These are phyloP conservation scores for Zele albiditarsus DNA, from an alignment of 2,888 invertebrate genomes.

Conservation along the genomic window DNA sequence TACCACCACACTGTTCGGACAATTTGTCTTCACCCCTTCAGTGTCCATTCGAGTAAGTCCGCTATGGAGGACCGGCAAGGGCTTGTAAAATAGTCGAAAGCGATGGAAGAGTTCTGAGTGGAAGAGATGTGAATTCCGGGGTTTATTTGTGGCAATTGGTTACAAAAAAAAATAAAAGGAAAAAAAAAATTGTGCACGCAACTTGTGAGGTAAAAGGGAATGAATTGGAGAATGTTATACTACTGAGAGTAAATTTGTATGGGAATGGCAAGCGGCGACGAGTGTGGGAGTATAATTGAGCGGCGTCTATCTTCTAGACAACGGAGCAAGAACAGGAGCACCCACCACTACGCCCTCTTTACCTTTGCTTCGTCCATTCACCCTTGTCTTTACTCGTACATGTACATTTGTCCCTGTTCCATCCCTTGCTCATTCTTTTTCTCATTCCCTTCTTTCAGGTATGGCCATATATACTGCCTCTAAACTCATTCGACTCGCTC, in stretches of 20 bases:
- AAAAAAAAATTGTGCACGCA: constrained; percentile 7
- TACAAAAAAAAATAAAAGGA: no score
- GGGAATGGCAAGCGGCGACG: constrained; percentile 34
- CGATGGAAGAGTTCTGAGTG: constrained; percentile 29
- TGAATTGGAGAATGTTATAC: constrained; percentile 10
- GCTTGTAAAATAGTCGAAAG: constrained; percentile 33
- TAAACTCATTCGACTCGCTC: no score
- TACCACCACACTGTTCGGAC: not conserved
- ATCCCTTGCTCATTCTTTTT: constrained; percentile 25
- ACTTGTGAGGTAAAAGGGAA: not conserved
- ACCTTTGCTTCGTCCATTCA: constrained; percentile 35
- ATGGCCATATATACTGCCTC: not conserved
- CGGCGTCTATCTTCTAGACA: constrained; percentile 60
- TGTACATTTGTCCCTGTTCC: constrained; percentile 43
- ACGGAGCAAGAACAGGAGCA: constrained; percentile 33
- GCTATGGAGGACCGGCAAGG: constrained; percentile 17
- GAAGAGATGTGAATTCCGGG: constrained; percentile 52
- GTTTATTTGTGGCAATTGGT: constrained; percentile 45
- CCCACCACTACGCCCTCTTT: constrained; percentile 47
- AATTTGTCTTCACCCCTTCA: constrained; percentile 45
- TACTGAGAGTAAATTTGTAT: constrained; percentile 42
- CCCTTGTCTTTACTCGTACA: constrained; percentile 40
- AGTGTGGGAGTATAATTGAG: constrained; percentile 62
- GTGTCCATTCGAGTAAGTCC: constrained; percentile 32
- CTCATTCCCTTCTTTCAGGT: constrained; percentile 33